Evolutionary conservation across 2,797 vertebrate species (phyloP).

Genomic region (Podarcis lilfordi): DNA sequence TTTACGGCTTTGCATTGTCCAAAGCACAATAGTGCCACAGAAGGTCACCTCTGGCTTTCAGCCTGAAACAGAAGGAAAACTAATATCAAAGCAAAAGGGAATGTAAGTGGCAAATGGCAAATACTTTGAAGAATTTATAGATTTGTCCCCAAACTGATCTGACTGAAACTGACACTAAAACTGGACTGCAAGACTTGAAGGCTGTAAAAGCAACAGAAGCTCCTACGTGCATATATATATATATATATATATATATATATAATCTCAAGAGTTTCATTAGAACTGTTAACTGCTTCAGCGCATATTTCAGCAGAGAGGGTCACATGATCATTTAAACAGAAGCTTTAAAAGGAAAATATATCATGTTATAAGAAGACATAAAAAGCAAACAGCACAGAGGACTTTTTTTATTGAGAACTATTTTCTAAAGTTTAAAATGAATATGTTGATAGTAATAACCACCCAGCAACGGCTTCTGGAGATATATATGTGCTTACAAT

Average conservation of each 20-base stretch:
- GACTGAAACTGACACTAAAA: conserved; percentile 20
- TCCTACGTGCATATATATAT: too few species aligned
- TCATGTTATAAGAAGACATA: conserved; percentile 10
- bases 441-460: background rate
- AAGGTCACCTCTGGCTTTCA: conserved; percentile 25
- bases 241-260: too few species aligned
- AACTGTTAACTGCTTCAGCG: background rate
- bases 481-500: background rate
- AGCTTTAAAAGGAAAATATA: conserved; percentile 4
- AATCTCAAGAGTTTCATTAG: conserved; percentile 13
- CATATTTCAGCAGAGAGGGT: conserved; percentile 7
- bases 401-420: background rate
- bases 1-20: conserved; percentile 5
- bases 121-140: conserved; percentile 32
- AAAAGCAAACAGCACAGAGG: background rate
- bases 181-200: conserved; percentile 2
- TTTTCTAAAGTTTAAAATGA: conserved; percentile 9
- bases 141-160: conserved; percentile 20
- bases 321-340: conserved; percentile 5
- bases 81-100: conserved; percentile 2
- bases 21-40: background rate
- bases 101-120: conserved; percentile 12
- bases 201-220: conserved; percentile 4
- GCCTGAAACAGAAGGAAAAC: conserved; percentile 5
- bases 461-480: background rate